These are phyloP conservation scores for Cyprinella venusta DNA, from an alignment of 2,797 vertebrate genomes.

Conservation along the genomic window DNA sequence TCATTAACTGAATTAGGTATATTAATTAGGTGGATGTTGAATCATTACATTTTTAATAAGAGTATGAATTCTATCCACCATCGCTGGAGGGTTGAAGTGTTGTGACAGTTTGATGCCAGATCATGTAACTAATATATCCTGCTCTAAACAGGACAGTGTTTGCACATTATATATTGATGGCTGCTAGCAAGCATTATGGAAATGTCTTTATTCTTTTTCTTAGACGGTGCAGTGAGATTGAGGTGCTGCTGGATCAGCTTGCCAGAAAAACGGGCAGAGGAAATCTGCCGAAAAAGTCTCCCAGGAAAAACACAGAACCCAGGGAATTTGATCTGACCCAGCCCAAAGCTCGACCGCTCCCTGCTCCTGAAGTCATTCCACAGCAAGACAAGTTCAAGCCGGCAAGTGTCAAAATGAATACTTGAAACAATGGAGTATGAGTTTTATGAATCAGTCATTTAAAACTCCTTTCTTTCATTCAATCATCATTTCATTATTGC, in stretches of 20 bases:
- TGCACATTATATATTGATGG: not conserved
- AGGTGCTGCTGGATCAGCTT: constrained; percentile 78
- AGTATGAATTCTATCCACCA: not conserved
- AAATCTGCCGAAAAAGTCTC: constrained; percentile 64
- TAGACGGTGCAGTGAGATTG: constrained; percentile 87
- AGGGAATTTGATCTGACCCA: constrained; percentile 84
- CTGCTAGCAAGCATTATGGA: constrained; percentile 1
- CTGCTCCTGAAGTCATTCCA: constrained; percentile 76
- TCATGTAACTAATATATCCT: not conserved
- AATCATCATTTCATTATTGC: not conserved
- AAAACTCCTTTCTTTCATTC: not conserved
- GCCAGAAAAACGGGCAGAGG: constrained; percentile 61
- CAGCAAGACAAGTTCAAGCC: constrained; percentile 74
- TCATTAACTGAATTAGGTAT: not conserved
- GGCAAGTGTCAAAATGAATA: constrained; percentile 71
- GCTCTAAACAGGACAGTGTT: not conserved
- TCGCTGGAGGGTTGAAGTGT: not conserved
- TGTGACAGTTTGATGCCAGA: not conserved
- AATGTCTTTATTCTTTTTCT: constrained; percentile 50
- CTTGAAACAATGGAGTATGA: not conserved
- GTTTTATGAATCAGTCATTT: not conserved
- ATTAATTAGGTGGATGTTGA: not conserved
- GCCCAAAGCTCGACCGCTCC: constrained; percentile 77
- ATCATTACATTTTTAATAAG: not conserved
- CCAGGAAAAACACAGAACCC: constrained; percentile 76